Base-by-base conservation (phyloP, 2,113 vertebrate genomes). In the Passerina amoena region DNA sequence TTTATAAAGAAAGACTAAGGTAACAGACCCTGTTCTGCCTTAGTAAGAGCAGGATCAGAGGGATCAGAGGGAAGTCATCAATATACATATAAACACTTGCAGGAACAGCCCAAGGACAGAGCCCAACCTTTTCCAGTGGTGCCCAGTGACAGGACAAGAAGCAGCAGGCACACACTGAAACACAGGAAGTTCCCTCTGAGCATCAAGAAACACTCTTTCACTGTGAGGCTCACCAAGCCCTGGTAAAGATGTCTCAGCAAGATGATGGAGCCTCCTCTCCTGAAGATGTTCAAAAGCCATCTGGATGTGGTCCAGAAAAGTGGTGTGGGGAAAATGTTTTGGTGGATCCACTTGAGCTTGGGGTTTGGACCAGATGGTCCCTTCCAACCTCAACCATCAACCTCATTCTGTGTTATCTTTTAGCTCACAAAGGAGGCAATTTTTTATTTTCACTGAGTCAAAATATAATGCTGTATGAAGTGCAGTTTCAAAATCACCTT, bases 61-160 rank as follows among this genome's bases (percentile, higher is more conserved):
- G 27, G 15, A 2, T 79, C 21, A 44, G 31, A 5, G 12, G 8
- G 3, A 56, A 70, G 14, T 51, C 5, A 56, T 5, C 11, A 14
- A 16, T 37, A 31, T 8, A 9, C 14, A 3, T 19, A 35, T 9
- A 50, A 70, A 44, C 25, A 61, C 5, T 17, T 61, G 3, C 15
- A 71, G 25, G 5, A 35, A 63, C 1, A 6, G 11, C 19, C 6
- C 3, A 6, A 82, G 8, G 22, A 66, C 22, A 47, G 28, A 57
- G 9, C 2, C 18, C 6, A 1, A 2, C 2, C 8, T 35, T 54
- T 72, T 60, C 16, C 11, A 9, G 18, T 23, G 22, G 8, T 57
- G 24, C 4, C 16, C 6, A 27, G 15, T 28, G 10, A 10, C 33
- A 72, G 23, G 6, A 37, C 19, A 11, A n/a, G 42, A 68, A 12